Conservation (phyloP, 2,888 invertebrate species). For the Iselma pallidipennis region DNA sequence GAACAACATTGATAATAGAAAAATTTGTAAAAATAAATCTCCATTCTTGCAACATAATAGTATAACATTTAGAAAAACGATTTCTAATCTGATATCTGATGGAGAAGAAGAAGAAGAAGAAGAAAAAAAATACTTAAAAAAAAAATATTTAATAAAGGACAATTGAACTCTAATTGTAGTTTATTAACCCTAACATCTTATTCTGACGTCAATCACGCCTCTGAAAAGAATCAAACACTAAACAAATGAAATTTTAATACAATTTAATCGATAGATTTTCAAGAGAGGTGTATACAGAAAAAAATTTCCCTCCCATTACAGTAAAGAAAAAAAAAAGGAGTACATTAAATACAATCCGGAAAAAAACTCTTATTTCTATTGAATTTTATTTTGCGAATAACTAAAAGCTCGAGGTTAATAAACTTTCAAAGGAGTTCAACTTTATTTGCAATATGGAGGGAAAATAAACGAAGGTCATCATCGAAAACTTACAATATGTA, state of each 20-base stretch:
- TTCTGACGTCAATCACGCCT: neutral
- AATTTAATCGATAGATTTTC: neutral
- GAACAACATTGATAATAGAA: neutral
- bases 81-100: too few species aligned
- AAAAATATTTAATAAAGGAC: neutral
- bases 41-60: too few species aligned
- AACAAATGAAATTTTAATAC: neutral
- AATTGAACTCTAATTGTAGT: slow-evolving; percentile 1
- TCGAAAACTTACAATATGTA: too few species aligned
- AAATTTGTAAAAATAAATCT: too few species aligned
- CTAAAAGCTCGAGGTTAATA: neutral
- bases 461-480: neutral
- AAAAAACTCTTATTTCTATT: slow-evolving; percentile 1
- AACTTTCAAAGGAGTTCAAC: slow-evolving; percentile 1
- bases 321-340: too few species aligned
- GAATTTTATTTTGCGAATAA: slow-evolving; percentile 1
- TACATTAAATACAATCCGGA: neutral
- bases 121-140: too few species aligned
- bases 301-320: too few species aligned
- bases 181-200: neutral
- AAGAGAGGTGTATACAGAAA: neutral
- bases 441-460: neutral
- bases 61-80: too few species aligned
- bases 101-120: too few species aligned
- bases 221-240: neutral